Base-by-base conservation (phyloP, 2,888 invertebrate species). In the Alloplasta piceator region DNA sequence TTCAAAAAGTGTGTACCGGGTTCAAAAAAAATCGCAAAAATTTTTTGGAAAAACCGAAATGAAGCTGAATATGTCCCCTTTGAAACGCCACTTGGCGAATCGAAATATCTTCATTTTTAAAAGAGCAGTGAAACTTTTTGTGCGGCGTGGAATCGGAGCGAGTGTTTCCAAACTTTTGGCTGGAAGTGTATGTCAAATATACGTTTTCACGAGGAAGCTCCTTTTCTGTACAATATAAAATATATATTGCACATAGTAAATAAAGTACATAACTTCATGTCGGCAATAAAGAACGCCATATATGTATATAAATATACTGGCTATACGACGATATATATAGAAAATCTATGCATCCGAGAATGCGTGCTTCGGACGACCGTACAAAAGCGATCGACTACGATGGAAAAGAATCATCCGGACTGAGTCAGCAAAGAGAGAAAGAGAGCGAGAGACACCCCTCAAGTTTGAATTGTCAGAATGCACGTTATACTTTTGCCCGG, bases 401-500 rank as follows among this genome's bases (percentile, higher is more conserved):
- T 55, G 73, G 46, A 61, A 72, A 52, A 26, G 61, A 48, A 76
- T 71, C 55, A 43, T 52, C 64, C 36, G 12, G 41, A 63, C 80
- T 76, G 76, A 76, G 76, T 80, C 80, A 80, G 80, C 76, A 72
- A 66, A 66, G 16, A 58, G 48, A 48, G 48, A 26, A 26, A 26
- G 26, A 61, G 63, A 63, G 55, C 7, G 52, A 46, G n/a, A n/a
- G 16, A 56, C 55, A n/a, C 61, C 56, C 56, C 36, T 67, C 46
- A 36, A 9, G 16, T 76, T 67, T 55, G 39, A 56, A 72, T 63
- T 80, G 12, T 80, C 48, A 61, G 9, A 58, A 72, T 72, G 67
- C 71, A 72, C 76, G 60, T 60, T 50, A 52, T 66, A 74, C 48
- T 10, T 48, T n/a, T 48, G 12, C 10, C 12, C 10, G 12, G 48